Evolutionary conservation across 2,888 invertebrate species (phyloP), one percentile per base, ranked within the genome.

Genomic region (Selenia dentaria): DNA sequence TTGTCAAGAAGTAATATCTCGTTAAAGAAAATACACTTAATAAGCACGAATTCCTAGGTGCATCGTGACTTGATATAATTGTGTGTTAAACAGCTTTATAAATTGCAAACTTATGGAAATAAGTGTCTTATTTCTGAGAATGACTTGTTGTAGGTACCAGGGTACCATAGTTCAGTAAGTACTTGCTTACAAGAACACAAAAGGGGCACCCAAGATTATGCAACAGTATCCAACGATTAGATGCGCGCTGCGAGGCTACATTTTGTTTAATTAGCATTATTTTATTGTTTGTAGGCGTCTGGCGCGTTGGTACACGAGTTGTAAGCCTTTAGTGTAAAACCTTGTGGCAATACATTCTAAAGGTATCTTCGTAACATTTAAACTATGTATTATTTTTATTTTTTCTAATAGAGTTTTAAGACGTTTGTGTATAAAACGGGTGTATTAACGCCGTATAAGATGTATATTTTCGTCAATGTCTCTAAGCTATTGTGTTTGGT

Each of bases 261-360:
- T 59, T 65, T 67, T 63, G 64, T 64, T 68, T 71, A 71, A 75
- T 71, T 74, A 70, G 57, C 66, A 64, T 70, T 62, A 53, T 54
- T 60, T 51, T 57, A 51, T 59, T 59, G 59, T 60, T 62, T 55
- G 49, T 57, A 52, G 54, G 57, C 55, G 57, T 57, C 48, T 44
- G 11, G 44, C 43, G 24, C 34, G 29, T 39, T 14, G 16, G 22
- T 31, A 10, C 6, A 14, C 6, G 2, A 16, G n/a, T 9, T 22
- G 9, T 11, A 16, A 12, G n/a, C 2, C 18, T 26, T 20, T 33
- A 22, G 8, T 13, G 5, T 13, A 11, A 2, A 35, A 40, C 39
- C 9, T 26, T 40, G 14, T 20, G 26, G 4, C 2, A 38, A 38
- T 9, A 32, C 6, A 31, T 22, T 20, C 10, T 31, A 25, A 20